A percentile compares a stretch with the other conserved stretches of the same genome.
Conservation (phyloP, 1,140 invertebrate species). For the Gerris buenoi region DNA sequence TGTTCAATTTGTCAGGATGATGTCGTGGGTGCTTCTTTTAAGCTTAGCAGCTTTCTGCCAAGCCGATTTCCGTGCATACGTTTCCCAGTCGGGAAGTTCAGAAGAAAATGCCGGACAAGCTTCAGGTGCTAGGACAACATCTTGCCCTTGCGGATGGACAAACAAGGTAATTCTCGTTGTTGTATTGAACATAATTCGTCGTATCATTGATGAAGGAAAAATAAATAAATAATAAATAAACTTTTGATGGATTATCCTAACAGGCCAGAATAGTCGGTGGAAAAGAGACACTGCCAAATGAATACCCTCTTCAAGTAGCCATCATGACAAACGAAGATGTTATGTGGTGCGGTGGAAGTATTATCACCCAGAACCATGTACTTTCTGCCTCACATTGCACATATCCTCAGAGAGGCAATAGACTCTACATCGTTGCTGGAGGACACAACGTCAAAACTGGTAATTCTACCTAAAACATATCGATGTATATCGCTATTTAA, state of each 20-base stretch:
- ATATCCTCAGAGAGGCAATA: background rate
- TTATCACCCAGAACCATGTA: constrained; percentile 15
- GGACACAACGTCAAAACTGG: constrained; percentile 30
- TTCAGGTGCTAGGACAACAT: background rate
- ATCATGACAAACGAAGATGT: constrained; percentile 64
- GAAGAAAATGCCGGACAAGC: constrained; percentile 2
- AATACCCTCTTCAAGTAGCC: constrained; percentile 67
- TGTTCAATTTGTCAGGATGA: too few species aligned
- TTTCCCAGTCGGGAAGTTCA: constrained; percentile 3
- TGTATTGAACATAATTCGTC: background rate
- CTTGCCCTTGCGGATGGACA: constrained; percentile 12
- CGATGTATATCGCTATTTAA: background rate
- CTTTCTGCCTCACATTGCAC: constrained; percentile 20
- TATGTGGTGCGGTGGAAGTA: constrained; percentile 20
- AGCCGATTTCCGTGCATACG: too few species aligned
- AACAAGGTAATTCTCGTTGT: constrained; percentile 3
- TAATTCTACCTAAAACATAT: background rate
- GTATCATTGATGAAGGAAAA: background rate
- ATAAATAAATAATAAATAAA: background rate
- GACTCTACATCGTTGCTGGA: constrained; percentile 37
- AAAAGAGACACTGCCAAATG: constrained; percentile 43
- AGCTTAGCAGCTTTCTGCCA: too few species aligned
- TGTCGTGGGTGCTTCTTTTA: too few species aligned
- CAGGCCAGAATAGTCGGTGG: constrained; percentile 45
- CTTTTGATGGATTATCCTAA: background rate